phyloP scores from a whole-genome alignment of 2,797 vertebrate species.

The Sebastes hubbsi region DNA sequence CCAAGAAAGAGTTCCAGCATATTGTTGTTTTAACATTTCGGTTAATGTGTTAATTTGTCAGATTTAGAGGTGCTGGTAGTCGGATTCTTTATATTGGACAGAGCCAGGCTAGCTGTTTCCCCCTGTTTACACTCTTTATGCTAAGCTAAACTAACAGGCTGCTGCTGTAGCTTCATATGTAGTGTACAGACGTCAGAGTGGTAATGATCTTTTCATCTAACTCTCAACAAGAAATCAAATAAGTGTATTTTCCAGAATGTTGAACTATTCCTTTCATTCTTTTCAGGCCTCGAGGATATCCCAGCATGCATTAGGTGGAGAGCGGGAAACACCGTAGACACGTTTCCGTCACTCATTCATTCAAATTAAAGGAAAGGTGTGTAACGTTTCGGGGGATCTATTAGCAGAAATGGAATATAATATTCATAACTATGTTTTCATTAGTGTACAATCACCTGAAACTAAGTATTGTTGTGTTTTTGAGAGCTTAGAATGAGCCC shows the following conservation, averaged over 20 bases:
- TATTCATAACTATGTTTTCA: too few relatives aligned
- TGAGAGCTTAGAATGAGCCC: too few relatives aligned
- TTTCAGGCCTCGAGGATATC: neutral
- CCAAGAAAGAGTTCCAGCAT: neutral
- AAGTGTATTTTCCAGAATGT: neutral
- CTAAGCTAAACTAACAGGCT: neutral
- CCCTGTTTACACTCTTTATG: neutral
- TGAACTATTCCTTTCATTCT: neutral
- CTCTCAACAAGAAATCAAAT: neutral
- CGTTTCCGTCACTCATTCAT: neutral
- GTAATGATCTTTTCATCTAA: neutral
- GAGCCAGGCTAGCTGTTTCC: neutral
- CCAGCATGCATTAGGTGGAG: neutral
- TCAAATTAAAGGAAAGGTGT: too few relatives aligned
- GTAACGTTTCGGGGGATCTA: rapidly evolving
- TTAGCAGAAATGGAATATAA: too few relatives aligned
- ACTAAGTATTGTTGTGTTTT: too few relatives aligned
- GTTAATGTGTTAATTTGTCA: neutral
- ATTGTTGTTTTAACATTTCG: neutral
- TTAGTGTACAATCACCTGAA: too few relatives aligned
- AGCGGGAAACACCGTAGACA: neutral
- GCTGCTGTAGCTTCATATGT: too few relatives aligned
- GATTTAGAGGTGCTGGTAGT: neutral
- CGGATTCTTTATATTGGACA: neutral
- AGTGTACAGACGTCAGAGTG: neutral